phyloP scores from a whole-genome alignment of 2,797 vertebrate species.

The Periparus ater region DNA sequence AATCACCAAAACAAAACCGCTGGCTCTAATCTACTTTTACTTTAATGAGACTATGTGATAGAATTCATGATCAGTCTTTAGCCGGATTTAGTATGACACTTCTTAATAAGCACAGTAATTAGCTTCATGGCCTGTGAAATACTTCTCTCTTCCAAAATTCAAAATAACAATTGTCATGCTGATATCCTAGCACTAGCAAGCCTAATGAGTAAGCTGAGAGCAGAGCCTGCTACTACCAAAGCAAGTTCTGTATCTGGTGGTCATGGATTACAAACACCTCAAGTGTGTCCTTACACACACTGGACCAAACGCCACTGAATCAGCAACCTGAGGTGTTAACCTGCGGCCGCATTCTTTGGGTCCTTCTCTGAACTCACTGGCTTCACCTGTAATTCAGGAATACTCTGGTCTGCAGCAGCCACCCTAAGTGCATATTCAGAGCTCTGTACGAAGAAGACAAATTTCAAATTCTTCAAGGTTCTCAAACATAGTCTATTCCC shows the following conservation, averaged over 20 bases:
- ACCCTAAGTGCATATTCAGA: not conserved
- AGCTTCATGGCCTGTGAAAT: not conserved
- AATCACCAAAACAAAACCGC: not conserved
- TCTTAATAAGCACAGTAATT: not conserved
- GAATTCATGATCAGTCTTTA: not conserved
- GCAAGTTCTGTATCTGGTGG: not conserved
- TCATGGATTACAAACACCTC: not conserved
- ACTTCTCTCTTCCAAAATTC: not conserved
- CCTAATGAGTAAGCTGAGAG: not conserved
- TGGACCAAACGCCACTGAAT: accelerated
- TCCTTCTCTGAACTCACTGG: not conserved
- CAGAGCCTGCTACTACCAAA: not conserved
- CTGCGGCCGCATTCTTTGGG: not conserved
- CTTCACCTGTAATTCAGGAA: not conserved
- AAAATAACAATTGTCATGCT: not conserved
- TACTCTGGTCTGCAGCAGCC: not conserved
- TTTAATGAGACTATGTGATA: not conserved
- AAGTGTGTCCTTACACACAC: not conserved
- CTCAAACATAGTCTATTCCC: not conserved
- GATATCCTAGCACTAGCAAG: not conserved
- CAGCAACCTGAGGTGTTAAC: not conserved
- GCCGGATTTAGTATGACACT: not conserved
- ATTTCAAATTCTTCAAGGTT: not conserved
- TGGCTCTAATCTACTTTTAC: not conserved
- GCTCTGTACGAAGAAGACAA: not conserved